phyloP scores from a whole-genome alignment of 2,797 vertebrate species.

The Characodon lateralis region DNA sequence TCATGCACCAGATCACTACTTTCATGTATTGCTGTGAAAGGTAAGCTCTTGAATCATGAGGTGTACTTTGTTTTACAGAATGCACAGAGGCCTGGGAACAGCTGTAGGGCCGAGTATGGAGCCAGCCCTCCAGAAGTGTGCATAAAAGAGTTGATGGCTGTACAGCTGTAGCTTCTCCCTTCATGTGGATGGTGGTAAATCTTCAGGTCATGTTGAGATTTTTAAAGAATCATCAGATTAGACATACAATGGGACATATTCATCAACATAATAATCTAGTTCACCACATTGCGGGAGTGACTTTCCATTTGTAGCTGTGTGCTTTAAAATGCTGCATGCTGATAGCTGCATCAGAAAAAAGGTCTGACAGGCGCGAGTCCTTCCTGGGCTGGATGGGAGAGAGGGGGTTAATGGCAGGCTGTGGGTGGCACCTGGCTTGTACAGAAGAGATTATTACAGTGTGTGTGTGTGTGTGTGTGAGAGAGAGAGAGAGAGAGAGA shows the following conservation, averaged over 20 bases:
- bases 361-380: conserved; percentile 6
- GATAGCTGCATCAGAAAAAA: neutral
- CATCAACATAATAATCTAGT: neutral
- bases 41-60: no score
- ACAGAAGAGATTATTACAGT: conserved; percentile 59
- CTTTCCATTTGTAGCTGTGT: neutral
- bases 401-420: conserved; percentile 33
- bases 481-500: no score
- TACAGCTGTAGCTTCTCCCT: neutral
- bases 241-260: neutral
- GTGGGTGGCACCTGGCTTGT: conserved; percentile 70
- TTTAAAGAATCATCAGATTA: conserved; percentile 30
- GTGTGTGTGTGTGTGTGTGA: conserved; percentile 45
- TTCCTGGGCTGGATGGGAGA: neutral
- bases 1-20: no score
- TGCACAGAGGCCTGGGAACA: no score
- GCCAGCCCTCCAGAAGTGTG: no score
- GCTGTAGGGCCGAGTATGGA: no score
- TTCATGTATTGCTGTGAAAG: no score
- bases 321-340: neutral
- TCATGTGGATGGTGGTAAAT: neutral
- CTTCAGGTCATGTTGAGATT: conserved; percentile 18
- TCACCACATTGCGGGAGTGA: neutral
- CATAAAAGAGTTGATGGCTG: neutral
- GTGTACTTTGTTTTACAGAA: no score